Evolutionary conservation across 2,113 vertebrate genomes (phyloP).

Genomic region (Anser cygnoides): DNA sequence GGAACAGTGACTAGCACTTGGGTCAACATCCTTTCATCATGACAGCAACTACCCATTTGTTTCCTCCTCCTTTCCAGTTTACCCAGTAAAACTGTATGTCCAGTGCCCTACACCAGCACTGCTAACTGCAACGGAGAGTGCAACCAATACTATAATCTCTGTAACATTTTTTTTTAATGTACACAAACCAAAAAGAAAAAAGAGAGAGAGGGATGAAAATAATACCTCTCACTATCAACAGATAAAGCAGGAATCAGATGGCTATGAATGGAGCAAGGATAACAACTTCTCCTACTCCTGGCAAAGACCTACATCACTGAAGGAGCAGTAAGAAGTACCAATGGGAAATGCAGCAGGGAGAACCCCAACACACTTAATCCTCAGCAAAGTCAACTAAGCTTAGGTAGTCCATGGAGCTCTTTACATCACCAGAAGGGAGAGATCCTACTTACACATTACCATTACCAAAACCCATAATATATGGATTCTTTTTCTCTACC

Average conservation of each 20-base stretch:
- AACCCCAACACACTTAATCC: background rate
- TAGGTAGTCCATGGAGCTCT: background rate
- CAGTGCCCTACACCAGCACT: background rate
- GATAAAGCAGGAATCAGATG: background rate
- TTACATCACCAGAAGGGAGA: background rate
- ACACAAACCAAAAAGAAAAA: background rate
- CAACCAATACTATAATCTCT: background rate
- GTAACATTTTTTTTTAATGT: background rate
- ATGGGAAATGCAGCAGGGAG: background rate
- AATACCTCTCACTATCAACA: background rate
- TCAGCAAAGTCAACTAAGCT: background rate
- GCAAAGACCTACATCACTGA: background rate
- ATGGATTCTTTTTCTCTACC: background rate
- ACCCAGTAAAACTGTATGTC: background rate
- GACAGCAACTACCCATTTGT: background rate
- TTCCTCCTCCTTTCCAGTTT: background rate
- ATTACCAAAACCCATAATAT: background rate
- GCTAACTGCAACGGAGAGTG: background rate
- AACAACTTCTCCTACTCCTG: background rate
- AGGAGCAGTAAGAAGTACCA: background rate
- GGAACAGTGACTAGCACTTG: background rate
- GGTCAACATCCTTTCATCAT: background rate
- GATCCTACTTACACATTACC: background rate
- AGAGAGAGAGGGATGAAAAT: background rate
- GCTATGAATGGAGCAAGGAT: background rate